phyloP scores from a whole-genome alignment of 2,797 vertebrate species.

The Heterohyrax brucei region DNA sequence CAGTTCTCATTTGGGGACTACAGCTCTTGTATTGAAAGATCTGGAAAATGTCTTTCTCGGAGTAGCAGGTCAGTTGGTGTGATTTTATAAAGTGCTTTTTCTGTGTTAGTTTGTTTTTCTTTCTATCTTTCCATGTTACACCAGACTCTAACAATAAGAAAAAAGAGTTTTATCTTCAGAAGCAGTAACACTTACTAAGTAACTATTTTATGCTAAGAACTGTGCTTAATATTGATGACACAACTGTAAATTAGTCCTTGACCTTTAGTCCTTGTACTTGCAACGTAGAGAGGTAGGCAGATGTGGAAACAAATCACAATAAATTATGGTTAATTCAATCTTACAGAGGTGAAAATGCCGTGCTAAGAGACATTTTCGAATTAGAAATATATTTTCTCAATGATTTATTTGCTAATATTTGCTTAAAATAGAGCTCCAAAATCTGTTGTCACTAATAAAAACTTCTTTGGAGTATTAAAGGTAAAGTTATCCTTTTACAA shows the following conservation, averaged over 20 bases:
- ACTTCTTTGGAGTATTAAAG: not conserved
- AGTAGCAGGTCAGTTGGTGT: not conserved
- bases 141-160: not conserved
- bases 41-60: constrained; percentile 32
- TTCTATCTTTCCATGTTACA: not conserved
- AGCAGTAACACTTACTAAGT: not conserved
- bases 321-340: not conserved
- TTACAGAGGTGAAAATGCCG: not conserved
- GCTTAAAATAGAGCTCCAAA: constrained; percentile 53
- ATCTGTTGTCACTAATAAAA: not conserved
- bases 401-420: constrained; percentile 50
- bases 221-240: not conserved
- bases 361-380: not conserved
- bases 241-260: not conserved
- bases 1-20: not conserved
- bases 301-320: not conserved
- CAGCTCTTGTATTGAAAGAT: not conserved
- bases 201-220: constrained; percentile 1
- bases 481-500: not conserved
- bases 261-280: not conserved
- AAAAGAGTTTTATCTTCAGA: constrained; percentile 3
- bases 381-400: not conserved
- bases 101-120: not conserved
- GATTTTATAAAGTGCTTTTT: not conserved
- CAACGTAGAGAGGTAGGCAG: not conserved